Evolutionary conservation across 2,888 invertebrate species (phyloP).

Genomic region (Parnassius apollo): DNA sequence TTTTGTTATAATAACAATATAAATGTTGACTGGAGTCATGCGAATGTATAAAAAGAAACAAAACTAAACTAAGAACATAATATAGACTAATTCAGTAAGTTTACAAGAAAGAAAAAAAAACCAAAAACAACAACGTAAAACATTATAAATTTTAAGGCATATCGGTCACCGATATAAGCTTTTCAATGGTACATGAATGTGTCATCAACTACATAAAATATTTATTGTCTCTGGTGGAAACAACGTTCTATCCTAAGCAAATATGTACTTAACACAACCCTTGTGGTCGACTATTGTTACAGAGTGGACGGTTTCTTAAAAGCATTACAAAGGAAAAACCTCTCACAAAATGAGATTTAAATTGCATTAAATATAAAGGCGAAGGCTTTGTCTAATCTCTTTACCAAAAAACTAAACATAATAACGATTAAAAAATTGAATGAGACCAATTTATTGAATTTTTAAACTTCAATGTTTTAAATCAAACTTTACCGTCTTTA

Average conservation of each 20-base stretch:
- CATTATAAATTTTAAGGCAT: constrained; percentile 17
- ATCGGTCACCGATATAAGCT: constrained; percentile 16
- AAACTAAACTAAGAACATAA: no score
- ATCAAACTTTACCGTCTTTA: no score
- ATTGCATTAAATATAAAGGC: no score
- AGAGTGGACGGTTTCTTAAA: constrained; percentile 18
- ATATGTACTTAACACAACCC: constrained; percentile 24
- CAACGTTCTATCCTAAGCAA: constrained; percentile 26
- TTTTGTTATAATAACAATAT: no score
- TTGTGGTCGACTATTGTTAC: constrained; percentile 24
- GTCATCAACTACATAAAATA: constrained; percentile 28
- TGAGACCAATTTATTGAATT: no score
- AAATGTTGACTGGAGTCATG: no score
- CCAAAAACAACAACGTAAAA: constrained; percentile 11
- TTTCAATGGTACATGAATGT: constrained; percentile 23
- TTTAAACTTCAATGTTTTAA: no score
- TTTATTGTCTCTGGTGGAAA: constrained; percentile 27
- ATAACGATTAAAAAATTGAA: no score
- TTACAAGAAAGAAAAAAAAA: background rate
- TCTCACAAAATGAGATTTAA: background rate
- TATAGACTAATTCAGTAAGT: no score
- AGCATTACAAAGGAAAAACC: constrained; percentile 18
- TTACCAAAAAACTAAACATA: no score
- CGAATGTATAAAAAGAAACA: no score
- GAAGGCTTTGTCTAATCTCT: no score